These are phyloP conservation scores for Hemitrygon akajei DNA, from an alignment of 2,797 vertebrate species.

Conservation along the genomic window DNA sequence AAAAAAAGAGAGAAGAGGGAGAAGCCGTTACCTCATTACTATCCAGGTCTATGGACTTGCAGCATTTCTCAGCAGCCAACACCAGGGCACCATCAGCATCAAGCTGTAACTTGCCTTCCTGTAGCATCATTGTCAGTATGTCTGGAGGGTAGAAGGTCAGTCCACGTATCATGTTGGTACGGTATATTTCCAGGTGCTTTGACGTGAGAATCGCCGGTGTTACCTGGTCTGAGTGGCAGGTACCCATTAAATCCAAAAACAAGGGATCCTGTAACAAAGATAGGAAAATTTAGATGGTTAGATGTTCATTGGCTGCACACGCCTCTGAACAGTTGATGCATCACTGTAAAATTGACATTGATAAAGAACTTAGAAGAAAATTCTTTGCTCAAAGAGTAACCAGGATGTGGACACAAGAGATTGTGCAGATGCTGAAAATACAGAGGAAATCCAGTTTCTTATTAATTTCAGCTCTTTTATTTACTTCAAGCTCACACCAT, in stretches of 20 bases:
- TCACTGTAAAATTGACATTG: not conserved
- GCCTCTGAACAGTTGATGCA: not conserved
- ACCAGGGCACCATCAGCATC: constrained; percentile 57
- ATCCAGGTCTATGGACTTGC: not conserved
- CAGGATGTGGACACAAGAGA: too few species aligned
- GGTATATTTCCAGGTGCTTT: constrained; percentile 65
- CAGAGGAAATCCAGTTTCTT: too few species aligned
- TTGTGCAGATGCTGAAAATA: too few species aligned
- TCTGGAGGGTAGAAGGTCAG: constrained; percentile 66
- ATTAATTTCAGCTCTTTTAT: too few species aligned
- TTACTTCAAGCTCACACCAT: too few species aligned
- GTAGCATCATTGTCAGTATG: constrained; percentile 56
- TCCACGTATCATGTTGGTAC: constrained; percentile 55
- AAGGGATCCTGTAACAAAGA: constrained; percentile 65
- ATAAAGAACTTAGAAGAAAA: not conserved
- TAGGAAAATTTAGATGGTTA: not conserved
- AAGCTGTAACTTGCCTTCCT: constrained; percentile 52
- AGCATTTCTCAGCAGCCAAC: constrained; percentile 50
- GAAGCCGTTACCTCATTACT: not conserved
- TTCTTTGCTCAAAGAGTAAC: not conserved
- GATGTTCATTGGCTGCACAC: not conserved
- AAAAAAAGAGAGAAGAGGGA: too few species aligned
- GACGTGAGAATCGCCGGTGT: constrained; percentile 65
- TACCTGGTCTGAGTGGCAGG: constrained; percentile 71
- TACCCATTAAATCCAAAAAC: constrained; percentile 82